phyloP scores from a whole-genome alignment of 1,140 invertebrate genomes.

The Psilanteris sp. region DNA sequence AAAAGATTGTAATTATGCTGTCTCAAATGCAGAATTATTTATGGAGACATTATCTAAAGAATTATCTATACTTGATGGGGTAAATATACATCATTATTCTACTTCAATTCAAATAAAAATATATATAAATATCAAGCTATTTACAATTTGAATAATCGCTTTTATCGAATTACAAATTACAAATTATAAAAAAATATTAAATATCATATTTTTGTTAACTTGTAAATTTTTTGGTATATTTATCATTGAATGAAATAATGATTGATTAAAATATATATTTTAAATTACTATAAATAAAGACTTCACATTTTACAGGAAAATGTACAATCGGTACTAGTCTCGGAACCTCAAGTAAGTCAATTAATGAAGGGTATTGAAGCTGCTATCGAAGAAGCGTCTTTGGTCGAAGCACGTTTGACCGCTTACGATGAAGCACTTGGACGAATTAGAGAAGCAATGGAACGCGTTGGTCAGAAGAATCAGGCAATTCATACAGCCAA shows the following conservation, averaged over 20 bases:
- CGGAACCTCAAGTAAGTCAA: constrained; percentile 89
- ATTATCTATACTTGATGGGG: constrained; percentile 90
- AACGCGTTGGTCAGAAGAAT: constrained; percentile 96
- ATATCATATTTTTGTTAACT: too few species aligned
- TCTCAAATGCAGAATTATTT: constrained; percentile 92
- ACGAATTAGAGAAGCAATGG: constrained; percentile 91
- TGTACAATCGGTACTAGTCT: constrained; percentile 91
- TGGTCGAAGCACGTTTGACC: constrained; percentile 87
- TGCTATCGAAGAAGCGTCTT: constrained; percentile 88
- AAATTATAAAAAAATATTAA: too few species aligned
- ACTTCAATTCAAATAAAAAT: too few species aligned
- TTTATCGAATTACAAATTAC: too few species aligned
- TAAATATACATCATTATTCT: too few species aligned
- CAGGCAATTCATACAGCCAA: constrained; percentile 92
- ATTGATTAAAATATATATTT: not conserved
- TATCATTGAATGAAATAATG: too few species aligned
- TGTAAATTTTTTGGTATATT: too few species aligned
- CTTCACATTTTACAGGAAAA: constrained; percentile 82
- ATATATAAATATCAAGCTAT: too few species aligned
- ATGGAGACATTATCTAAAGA: constrained; percentile 90
- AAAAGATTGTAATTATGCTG: constrained; percentile 87
- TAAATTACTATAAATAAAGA: not conserved
- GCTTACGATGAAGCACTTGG: constrained; percentile 89
- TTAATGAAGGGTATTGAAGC: constrained; percentile 92
- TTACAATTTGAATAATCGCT: too few species aligned